These are phyloP conservation scores for Brachionus angularis DNA, from an alignment of 1,140 invertebrate species.

Conservation along the genomic window DNA sequence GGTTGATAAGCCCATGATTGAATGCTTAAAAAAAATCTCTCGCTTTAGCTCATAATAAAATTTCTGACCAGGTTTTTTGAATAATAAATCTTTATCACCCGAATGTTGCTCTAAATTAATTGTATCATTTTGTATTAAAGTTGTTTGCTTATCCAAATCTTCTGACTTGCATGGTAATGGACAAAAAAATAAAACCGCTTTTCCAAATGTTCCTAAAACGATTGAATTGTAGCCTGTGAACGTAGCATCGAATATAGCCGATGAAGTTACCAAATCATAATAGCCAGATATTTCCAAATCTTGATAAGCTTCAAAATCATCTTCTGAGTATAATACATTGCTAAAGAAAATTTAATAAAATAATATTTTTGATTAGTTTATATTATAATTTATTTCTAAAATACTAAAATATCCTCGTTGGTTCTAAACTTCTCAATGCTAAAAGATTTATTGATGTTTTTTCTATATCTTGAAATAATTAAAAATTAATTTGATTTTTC, in stretches of 20 bases:
- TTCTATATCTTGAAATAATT: neutral
- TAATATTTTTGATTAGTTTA: neutral
- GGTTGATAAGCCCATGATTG: constrained; percentile 6
- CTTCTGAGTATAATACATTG: neutral
- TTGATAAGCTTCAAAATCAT: neutral
- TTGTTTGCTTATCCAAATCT: neutral
- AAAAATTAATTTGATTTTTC: neutral
- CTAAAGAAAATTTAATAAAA: neutral
- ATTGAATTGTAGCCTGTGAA: constrained; percentile 32
- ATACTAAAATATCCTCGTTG: constrained; percentile 16
- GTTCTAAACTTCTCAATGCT: constrained; percentile 26
- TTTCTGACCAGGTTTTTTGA: neutral
- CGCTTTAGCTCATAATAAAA: constrained; percentile 10
- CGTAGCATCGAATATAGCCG: constrained; percentile 11
- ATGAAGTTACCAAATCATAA: constrained; percentile 21
- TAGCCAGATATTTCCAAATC: constrained; percentile 8
- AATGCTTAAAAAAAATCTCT: constrained; percentile 26
- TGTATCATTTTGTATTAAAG: neutral
- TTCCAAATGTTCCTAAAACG: constrained; percentile 20
- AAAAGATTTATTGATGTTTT: constrained; percentile 21
- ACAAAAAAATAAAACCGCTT: constrained; percentile 10
- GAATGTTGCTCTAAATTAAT: neutral
- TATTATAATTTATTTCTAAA: neutral
- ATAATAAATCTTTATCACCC: neutral
- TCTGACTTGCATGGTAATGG: neutral